Evolutionary conservation across 64 coral and sea anemone species (phyloP), one percentile per base, ranked within the genome.

Genomic region (Cladopsammia gracilis): DNA sequence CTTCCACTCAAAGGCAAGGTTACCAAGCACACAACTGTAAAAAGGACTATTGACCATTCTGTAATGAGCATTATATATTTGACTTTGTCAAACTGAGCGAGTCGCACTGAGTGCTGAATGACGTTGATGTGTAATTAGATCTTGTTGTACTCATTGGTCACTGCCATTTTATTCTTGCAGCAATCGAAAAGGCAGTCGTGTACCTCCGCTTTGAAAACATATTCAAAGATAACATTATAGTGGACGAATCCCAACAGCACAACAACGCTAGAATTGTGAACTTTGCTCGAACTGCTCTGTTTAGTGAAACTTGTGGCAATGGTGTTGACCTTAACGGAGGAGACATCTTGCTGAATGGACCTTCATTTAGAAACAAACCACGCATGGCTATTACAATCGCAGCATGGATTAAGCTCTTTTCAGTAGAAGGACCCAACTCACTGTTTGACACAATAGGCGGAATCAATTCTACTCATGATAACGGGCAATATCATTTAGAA

Each of bases 381-480:
- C 91, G 78, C 60, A 58, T 78, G 8, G 94, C 91, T 1, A 88
- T 99, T 20, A 99, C 98, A 49, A 96, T 99, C 71, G 91, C 98
- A 83, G 88, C 92, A 44, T 99, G 98, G 98, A 86, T 99, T 10
- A 99, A 89, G 19, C 76, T 99, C 9, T 90, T 86, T 71, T 82
- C 84, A 13, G 88, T 48, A 19, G 77, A 99, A 11, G 92, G 91
- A 78, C 45, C 71, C 10, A 94, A 91, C 70, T 96, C 98, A 5
- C 4, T 99, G 44, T 99, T 99, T 96, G 95, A 92, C 43, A 99
- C 98, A 22, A 93, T 99, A 16, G 98, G 98, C 18, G 94, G 98
- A 48, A 24, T 87, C 0, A 87, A 91, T 26, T 99, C 98, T 3
- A 89, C 91, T 10, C 95, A 96, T 71, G 83, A 89, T 52, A 89